Percentiles rank a stretch among this genome's conserved stretches.
Evolutionary conservation across 1,140 invertebrate species (phyloP).

Genomic region (Pachypeltis micranthus): DNA sequence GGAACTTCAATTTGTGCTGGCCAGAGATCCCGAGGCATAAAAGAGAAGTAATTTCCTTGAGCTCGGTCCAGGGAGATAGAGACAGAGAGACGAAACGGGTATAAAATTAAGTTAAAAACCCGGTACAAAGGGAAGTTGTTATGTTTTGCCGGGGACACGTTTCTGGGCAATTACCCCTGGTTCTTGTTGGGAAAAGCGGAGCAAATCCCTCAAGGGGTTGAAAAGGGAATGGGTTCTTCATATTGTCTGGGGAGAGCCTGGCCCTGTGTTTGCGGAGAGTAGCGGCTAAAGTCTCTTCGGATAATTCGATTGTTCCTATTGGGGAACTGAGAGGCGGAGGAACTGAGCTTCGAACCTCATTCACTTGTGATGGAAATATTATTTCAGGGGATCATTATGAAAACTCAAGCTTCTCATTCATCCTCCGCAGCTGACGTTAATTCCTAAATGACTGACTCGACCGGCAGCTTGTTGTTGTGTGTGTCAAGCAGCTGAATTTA

Average conservation of each 20-base stretch:
- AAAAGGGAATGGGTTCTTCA: conserved; percentile 9
- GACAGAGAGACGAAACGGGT: background rate
- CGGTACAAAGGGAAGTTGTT: conserved; percentile 14
- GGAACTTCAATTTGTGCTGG: background rate
- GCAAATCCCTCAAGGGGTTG: conserved; percentile 7
- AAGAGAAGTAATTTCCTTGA: conserved; percentile 10
- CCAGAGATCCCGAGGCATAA: background rate
- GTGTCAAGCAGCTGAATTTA: too few relatives aligned
- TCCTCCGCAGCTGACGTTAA: too few relatives aligned
- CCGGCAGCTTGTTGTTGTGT: too few relatives aligned
- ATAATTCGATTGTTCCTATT: background rate
- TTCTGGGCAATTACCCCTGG: conserved; percentile 9
- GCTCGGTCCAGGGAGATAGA: background rate
- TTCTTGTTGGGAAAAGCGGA: conserved; percentile 7
- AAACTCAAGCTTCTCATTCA: too few relatives aligned
- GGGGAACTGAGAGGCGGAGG: background rate
- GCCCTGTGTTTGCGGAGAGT: background rate
- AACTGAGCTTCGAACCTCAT: too few relatives aligned
- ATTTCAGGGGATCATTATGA: too few relatives aligned
- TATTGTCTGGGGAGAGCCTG: background rate
- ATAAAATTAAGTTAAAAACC: conserved; percentile 16
- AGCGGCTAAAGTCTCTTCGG: background rate
- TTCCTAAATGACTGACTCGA: too few relatives aligned
- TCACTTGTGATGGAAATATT: too few relatives aligned
- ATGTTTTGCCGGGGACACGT: conserved; percentile 15